Percentiles rank a stretch among this genome's conserved stretches.
Evolutionary conservation across 2,888 invertebrate genomes (phyloP).

Genomic region (Watsonalla cultraria): DNA sequence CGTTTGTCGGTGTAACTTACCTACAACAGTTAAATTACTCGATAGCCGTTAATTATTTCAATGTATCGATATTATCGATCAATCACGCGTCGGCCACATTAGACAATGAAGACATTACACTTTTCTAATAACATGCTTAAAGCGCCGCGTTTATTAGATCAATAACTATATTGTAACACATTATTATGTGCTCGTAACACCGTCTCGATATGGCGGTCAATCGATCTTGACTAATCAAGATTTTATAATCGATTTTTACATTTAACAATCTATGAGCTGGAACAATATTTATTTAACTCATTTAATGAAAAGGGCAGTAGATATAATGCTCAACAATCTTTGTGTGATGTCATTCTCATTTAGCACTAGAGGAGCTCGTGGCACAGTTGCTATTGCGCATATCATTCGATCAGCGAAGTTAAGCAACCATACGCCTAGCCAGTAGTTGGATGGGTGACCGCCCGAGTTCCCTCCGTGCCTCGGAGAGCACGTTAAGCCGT

Average conservation of each 20-base stretch:
- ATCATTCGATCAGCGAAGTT: no score
- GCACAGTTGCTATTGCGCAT: no score
- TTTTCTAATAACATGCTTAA: constrained; percentile 49
- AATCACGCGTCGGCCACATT: constrained; percentile 25
- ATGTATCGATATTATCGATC: constrained; percentile 32
- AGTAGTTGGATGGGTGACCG: no score
- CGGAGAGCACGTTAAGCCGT: no score
- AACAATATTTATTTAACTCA: no score
- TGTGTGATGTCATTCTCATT: no score
- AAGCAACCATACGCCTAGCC: no score
- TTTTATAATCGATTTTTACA: constrained; percentile 16
- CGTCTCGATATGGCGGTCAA: constrained; percentile 21
- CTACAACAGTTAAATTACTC: constrained; percentile 18
- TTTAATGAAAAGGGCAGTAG: no score
- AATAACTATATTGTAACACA: constrained; percentile 65
- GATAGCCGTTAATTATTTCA: constrained; percentile 32
- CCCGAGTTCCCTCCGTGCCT: no score
- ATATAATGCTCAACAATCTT: no score
- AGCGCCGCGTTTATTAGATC: constrained; percentile 63
- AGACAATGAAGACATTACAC: constrained; percentile 61
- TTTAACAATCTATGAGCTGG: background rate
- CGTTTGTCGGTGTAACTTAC: background rate
- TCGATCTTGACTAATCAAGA: constrained; percentile 56
- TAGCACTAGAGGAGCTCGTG: no score
- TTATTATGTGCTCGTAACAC: constrained; percentile 56